Conservation (phyloP, 2,113 vertebrate species). For the Siniperca chuatsi region DNA sequence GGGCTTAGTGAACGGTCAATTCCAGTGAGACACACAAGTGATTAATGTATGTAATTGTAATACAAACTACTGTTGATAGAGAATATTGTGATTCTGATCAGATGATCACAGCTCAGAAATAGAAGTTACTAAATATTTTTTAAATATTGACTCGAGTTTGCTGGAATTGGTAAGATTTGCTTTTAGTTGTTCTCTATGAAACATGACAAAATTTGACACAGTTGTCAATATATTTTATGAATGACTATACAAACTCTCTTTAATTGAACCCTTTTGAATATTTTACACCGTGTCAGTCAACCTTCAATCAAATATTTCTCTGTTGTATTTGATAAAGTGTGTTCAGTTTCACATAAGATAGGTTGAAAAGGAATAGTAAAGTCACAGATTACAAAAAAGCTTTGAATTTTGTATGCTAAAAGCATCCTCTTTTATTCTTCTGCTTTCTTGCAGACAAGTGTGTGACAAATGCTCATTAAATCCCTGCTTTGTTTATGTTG, state of each 20-base stretch:
- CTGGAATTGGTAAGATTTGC: not conserved
- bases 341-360: not conserved
- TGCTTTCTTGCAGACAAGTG: slow-evolving; percentile 12
- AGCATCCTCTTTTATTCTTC: not conserved
- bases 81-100: not conserved
- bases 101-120: not conserved
- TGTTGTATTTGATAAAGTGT: not conserved
- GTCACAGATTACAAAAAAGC: not conserved
- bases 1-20: not conserved
- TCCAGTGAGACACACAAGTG: not conserved
- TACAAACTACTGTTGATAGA: not conserved
- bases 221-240: not conserved
- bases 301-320: not conserved
- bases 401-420: slow-evolving; percentile 6
- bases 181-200: not conserved
- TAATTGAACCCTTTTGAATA: slow-evolving; percentile 9
- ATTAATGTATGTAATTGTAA: not conserved
- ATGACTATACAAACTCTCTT: slow-evolving; percentile 1
- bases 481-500: slow-evolving; percentile 37
- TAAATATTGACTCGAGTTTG: not conserved
- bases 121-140: not conserved
- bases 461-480: slow-evolving; percentile 60
- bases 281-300: not conserved
- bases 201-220: not conserved
- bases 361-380: not conserved